Evolutionary conservation across 2,888 invertebrate genomes (phyloP).

Genomic region (Pristionchus japonicus): DNA sequence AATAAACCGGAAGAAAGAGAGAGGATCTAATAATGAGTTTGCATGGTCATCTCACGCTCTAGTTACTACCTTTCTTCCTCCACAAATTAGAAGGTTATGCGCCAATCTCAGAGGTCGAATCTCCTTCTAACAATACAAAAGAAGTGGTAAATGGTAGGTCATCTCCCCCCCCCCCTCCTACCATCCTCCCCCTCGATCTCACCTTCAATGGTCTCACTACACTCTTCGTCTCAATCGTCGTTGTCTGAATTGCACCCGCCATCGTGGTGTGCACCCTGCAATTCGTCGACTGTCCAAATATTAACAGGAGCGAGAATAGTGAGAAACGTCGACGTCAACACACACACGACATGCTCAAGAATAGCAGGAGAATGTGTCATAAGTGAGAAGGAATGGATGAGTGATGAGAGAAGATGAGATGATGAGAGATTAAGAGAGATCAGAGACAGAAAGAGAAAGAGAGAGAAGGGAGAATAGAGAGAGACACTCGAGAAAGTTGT

Average conservation of each 20-base stretch:
- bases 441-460: background rate
- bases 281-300: constrained; percentile 11
- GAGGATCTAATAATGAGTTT: constrained; percentile 3
- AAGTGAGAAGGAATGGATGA: constrained; percentile 44
- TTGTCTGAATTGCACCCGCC: constrained; percentile 75
- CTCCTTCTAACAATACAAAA: background rate
- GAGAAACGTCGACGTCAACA: constrained; percentile 36
- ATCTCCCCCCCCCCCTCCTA: background rate
- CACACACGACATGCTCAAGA: constrained; percentile 18
- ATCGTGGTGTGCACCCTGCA: constrained; percentile 46
- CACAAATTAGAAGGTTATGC: constrained; percentile 17
- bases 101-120: constrained; percentile 13
- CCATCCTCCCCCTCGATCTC: constrained; percentile 46
- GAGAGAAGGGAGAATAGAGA: background rate
- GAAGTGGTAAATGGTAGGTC: constrained; percentile 22
- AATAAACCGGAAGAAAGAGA: constrained; percentile 25
- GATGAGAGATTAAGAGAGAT: background rate
- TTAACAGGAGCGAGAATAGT: constrained; percentile 4
- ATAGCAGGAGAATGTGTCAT: constrained; percentile 39
- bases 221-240: constrained; percentile 76
- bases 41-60: constrained; percentile 6
- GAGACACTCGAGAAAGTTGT: background rate
- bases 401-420: constrained; percentile 48
- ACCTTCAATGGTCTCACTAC: constrained; percentile 77
- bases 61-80: background rate